Percentiles rank a stretch among this genome's conserved stretches.
Evolutionary conservation across 1,140 invertebrate species (phyloP).

Genomic region (Leptopilina boulardi): DNA sequence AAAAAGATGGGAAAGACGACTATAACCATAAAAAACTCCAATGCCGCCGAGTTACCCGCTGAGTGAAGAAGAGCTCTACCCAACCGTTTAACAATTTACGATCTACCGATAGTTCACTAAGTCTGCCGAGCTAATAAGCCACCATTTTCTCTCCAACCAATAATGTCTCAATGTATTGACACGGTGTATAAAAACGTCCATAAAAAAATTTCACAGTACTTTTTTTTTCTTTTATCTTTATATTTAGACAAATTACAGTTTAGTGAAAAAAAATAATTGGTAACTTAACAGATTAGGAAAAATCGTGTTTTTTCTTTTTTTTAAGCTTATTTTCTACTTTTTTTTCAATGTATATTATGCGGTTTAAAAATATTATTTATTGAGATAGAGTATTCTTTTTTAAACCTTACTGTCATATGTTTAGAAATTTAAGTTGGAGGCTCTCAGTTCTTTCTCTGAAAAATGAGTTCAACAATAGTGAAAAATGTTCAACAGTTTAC

Average conservation of each 20-base stretch:
- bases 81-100: slow-evolving; percentile 25
- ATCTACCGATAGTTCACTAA: slow-evolving; percentile 22
- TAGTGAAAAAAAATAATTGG: too few species aligned
- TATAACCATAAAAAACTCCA: slow-evolving; percentile 4
- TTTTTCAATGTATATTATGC: too few species aligned
- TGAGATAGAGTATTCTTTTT: too few species aligned
- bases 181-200: neutral
- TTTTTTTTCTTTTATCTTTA: neutral
- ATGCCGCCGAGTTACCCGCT: slow-evolving; percentile 30
- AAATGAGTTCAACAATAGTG: neutral
- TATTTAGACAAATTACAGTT: too few species aligned
- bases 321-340: too few species aligned
- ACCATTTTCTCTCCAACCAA: slow-evolving; percentile 2
- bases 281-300: too few species aligned
- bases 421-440: neutral
- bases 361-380: too few species aligned
- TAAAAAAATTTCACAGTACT: neutral
- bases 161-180: slow-evolving; percentile 31
- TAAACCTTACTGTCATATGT: neutral
- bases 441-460: neutral
- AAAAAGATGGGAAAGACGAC: too few species aligned
- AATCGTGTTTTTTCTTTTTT: too few species aligned
- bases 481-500: neutral
- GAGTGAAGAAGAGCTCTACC: slow-evolving; percentile 25
- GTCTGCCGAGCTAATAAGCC: slow-evolving; percentile 12